Evolutionary conservation across 2,797 vertebrate species (phyloP), one percentile per base, ranked within the genome.

Genomic region (Craterocephalus amniculus): DNA sequence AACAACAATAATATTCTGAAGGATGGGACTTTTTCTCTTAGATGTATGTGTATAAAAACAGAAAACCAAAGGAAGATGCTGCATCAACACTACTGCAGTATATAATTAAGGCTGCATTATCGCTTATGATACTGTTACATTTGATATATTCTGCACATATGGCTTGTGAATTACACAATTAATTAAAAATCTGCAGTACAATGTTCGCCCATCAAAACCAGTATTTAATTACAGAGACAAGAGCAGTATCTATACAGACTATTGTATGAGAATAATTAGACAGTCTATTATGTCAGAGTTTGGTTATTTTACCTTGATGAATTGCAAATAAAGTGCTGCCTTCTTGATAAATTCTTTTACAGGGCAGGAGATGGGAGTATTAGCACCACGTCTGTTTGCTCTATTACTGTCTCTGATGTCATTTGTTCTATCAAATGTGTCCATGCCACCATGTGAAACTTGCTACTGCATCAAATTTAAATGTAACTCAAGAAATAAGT

Each of bases 151-250:
- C 36, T 64, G 61, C 26, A 43, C 43, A 38, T 57, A 40, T 29
- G 22, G 43, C 55, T 20, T 27, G 20, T 74, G 43, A 59, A 81
- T 75, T 78, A 51, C 63, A 58, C 26, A n/a, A 59, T 63, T 66
- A 76, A 69, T 52, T 71, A 74, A 70, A 76, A 74, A 69, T 60
- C 56, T 72, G 56, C 73, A 16, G 13, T 8, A 13, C n/a, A 36
- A 62, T 43, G 24, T 59, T 74, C 1, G 26, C 29, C 43, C 27
- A 67, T 80, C 74, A 36, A 72, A 79, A 73, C 67, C 66, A 35
- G 55, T 18, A 67, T 66, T 72, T 52, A 76, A 79, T 74, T 64
- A 66, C 34, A 63, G 57, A 77, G 65, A 60, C 52, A 70, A 43
- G 54, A 64, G 70, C 32, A 60, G 63, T 26, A 26, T 49, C 22